These are phyloP conservation scores for Meandrina meandrites DNA, from an alignment of 92 coral and sea anemone species.

Conservation along the genomic window DNA sequence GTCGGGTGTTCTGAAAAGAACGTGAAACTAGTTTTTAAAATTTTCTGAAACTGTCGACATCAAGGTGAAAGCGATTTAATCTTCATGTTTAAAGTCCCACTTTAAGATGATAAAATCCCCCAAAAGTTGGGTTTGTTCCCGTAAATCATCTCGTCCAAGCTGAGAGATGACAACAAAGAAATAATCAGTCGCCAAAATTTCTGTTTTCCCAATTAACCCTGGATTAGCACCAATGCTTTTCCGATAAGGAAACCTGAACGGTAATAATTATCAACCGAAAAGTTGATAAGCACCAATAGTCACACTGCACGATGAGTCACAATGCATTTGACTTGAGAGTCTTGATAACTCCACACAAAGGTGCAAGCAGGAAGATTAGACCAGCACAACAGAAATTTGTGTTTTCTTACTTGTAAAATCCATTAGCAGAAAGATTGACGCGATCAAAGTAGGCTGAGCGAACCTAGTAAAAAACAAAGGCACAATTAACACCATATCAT, in stretches of 20 bases:
- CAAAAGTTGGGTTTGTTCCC: too few relatives aligned
- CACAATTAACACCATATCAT: background rate
- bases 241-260: too few relatives aligned
- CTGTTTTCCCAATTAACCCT: too few relatives aligned
- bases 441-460: slow-evolving; percentile 70
- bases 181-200: too few relatives aligned
- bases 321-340: too few relatives aligned
- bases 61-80: background rate
- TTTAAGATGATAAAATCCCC: too few relatives aligned
- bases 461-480: slow-evolving; percentile 40
- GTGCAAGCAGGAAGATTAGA: background rate
- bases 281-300: too few relatives aligned
- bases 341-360: background rate
- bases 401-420: slow-evolving; percentile 75
- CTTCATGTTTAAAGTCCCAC: background rate
- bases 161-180: too few relatives aligned
- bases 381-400: background rate
- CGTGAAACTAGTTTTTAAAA: background rate
- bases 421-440: slow-evolving; percentile 80
- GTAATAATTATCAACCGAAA: too few relatives aligned
- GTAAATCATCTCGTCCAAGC: too few relatives aligned
- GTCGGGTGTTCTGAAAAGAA: slow-evolving; percentile 68
- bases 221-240: too few relatives aligned
- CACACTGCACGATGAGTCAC: too few relatives aligned
- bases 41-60: background rate